Base-by-base conservation (phyloP, 2,888 invertebrate genomes). In the Acanthosepion esculentum region DNA sequence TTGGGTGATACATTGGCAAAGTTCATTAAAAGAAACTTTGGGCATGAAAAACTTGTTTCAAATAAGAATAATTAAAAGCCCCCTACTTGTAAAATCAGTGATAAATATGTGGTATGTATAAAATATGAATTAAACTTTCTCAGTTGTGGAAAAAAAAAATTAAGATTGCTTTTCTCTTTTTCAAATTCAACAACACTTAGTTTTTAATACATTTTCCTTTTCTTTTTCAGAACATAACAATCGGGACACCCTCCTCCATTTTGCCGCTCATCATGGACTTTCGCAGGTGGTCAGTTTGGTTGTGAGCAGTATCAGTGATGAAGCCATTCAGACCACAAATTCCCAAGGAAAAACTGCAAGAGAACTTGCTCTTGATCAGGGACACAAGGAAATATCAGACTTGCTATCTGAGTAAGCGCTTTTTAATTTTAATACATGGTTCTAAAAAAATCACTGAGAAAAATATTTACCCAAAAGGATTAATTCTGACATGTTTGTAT, bases 171-270 rank as follows among this genome's bases (percentile, higher is more conserved):
- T 92, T 23, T 92, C 8, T 48, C 26, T 92, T 26, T 59, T 20
- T 23, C 20, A 33, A 33, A 91, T 48, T 20, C 91, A 91, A 6
- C 6, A 29, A 33, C 15, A n/a, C 91, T 91, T 7, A n/a, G 20
- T n/a, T 33, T 33, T 91, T 91, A 41, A 41, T 7, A 33, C 8
- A 10, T 91, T n/a, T 10, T 48, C 50, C 33, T 10, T 53, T 91
- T 50, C 55, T 8, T 91, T 94, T 94, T 94, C 95, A 55, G 94
- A 95, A 41, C 94, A 94, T 26, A 94, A 95, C 92, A 95, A 95
- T 20, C 95, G 96, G 55, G 96, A 96, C 95, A 96, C 96, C 0
- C 94, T 97, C 91, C 95, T 97, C 41, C 97, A 97, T 95, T 97
- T 97, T 95, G 95, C 96, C 94, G 97, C 96, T 8, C 95, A 96